A percentile compares a stretch with the other conserved stretches of the same genome.
Conservation (phyloP, 2,797 vertebrate species). For the Delichon dasypus region DNA sequence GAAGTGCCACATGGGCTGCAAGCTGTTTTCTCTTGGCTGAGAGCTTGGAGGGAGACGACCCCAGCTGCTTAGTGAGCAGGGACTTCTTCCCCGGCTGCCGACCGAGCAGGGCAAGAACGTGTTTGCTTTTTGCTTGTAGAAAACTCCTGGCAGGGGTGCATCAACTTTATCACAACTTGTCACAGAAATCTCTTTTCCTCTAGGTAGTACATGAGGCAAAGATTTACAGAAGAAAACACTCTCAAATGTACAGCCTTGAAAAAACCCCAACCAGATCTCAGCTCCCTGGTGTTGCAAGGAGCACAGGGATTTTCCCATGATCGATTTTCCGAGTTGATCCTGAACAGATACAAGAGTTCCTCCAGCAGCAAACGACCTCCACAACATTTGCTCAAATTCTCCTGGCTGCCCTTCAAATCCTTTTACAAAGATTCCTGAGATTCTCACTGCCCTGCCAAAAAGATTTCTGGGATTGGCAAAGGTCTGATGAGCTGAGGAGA, state of each 20-base stretch:
- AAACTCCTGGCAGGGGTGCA: not conserved
- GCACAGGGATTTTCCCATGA: not conserved
- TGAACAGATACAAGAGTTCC: not conserved
- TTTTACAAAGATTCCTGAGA: conserved; percentile 10
- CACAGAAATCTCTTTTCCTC: not conserved
- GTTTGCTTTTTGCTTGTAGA: not conserved
- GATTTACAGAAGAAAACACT: not conserved
- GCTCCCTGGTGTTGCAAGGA: not conserved
- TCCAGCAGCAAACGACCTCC: not conserved
- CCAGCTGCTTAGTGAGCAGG: not conserved
- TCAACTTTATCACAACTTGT: not conserved
- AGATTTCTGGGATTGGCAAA: not conserved
- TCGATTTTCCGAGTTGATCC: not conserved
- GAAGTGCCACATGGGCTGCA: conserved; percentile 58
- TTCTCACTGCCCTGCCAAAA: not conserved
- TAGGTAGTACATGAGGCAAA: not conserved
- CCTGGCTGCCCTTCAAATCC: not conserved
- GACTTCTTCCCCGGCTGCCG: not conserved
- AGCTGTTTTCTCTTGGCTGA: conserved; percentile 49
- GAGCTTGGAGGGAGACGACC: not conserved
- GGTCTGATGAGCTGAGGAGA: not conserved
- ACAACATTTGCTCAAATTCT: not conserved
- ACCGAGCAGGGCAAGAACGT: not conserved
- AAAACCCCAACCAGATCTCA: not conserved
- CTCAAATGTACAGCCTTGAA: not conserved